Percentiles rank a stretch among this genome's conserved stretches.
These are phyloP conservation scores for Anoura caudifer DNA, from an alignment of 2,113 vertebrate species.

Conservation along the genomic window DNA sequence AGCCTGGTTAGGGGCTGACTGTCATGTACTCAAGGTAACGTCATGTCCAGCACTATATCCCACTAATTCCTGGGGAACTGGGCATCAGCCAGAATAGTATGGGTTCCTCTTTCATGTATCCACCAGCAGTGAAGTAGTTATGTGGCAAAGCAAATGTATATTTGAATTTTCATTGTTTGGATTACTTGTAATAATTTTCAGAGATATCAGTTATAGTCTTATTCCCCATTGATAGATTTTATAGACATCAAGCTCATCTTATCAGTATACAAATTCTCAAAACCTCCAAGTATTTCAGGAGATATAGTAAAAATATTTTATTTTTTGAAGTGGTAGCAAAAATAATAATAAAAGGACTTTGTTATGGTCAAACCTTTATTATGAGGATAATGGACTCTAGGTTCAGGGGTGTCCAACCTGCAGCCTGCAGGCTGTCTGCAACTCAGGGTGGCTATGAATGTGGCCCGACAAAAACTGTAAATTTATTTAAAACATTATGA, in stretches of 20 bases:
- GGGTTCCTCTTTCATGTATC: constrained; percentile 94
- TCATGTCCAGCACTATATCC: constrained; percentile 96
- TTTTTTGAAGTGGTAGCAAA: background rate
- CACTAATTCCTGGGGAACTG: constrained; percentile 95
- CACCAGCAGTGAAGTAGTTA: constrained; percentile 75
- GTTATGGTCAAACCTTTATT: background rate
- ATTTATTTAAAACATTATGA: too few relatives aligned
- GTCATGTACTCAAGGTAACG: constrained; percentile 99
- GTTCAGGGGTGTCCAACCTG: too few relatives aligned
- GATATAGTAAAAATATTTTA: background rate
- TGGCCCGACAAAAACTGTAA: too few relatives aligned
- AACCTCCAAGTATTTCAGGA: background rate
- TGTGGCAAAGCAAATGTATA: constrained; percentile 60
- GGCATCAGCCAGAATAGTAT: constrained; percentile 85
- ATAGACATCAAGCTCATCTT: background rate
- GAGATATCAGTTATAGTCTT: background rate
- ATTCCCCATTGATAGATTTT: background rate
- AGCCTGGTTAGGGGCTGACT: constrained; percentile 99
- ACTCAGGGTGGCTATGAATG: too few relatives aligned
- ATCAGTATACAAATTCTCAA: background rate
- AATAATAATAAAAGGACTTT: background rate
- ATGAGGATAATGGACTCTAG: background rate
- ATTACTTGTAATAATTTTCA: background rate
- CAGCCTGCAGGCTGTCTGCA: too few relatives aligned
- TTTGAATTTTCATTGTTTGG: constrained; percentile 37